phyloP scores from a whole-genome alignment of 2,797 vertebrate species.

The Sebastes ruberrimus region DNA sequence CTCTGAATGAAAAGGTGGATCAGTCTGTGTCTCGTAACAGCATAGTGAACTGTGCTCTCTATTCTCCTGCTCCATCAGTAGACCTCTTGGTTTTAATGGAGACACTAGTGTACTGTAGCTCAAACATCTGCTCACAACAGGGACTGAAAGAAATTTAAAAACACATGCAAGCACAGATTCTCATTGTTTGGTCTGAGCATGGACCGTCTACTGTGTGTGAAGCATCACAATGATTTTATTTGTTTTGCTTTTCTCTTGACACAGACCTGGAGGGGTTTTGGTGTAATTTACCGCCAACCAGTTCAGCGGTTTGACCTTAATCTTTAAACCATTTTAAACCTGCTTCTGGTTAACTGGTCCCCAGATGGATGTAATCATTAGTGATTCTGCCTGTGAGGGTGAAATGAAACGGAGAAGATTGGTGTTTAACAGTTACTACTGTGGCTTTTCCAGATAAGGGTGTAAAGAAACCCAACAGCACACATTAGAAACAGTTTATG shows the following conservation, averaged over 20 bases:
- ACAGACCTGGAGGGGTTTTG: not conserved
- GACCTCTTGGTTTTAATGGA: not conserved
- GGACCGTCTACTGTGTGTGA: not conserved
- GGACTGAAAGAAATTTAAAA: constrained; percentile 1
- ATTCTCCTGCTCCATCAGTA: not conserved
- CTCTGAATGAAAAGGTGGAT: not conserved
- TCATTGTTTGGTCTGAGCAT: not conserved
- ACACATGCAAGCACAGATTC: not conserved
- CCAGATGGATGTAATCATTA: constrained; percentile 31
- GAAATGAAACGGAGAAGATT: constrained; percentile 15
- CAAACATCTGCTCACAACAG: not conserved
- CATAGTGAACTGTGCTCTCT: too few species aligned
- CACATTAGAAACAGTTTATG: not conserved
- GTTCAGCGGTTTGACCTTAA: constrained; percentile 10
- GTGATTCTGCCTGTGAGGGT: constrained; percentile 10
- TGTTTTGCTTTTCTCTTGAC: constrained; percentile 3
- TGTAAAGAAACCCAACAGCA: not conserved
- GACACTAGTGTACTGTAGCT: not conserved
- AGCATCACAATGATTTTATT: not conserved
- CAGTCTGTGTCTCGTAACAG: not conserved
- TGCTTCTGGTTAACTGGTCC: constrained; percentile 18
- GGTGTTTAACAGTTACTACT: not conserved
- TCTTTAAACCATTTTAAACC: constrained; percentile 29
- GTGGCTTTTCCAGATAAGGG: constrained; percentile 8
- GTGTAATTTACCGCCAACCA: constrained; percentile 16